Evolutionary conservation across 2,797 vertebrate genomes (phyloP).

Genomic region (Hipposideros larvatus): DNA sequence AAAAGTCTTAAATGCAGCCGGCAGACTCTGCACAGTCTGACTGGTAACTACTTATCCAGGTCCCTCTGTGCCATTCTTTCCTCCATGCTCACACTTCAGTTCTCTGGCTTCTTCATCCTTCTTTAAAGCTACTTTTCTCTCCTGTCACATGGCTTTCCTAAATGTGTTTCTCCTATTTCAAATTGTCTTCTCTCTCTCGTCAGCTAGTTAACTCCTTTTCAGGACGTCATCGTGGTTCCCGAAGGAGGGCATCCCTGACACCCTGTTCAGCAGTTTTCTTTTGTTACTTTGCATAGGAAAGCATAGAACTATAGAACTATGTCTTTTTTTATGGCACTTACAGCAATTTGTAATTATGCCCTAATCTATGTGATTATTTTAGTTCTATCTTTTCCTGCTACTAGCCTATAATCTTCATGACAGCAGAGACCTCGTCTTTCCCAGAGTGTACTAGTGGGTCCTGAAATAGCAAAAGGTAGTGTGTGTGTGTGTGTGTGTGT

Average conservation of each 20-base stretch:
- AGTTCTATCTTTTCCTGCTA: constrained; percentile 11
- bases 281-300: neutral
- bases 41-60: neutral
- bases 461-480: constrained; percentile 25
- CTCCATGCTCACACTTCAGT: neutral
- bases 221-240: neutral
- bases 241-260: neutral
- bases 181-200: neutral
- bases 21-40: neutral
- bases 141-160: neutral
- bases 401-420: neutral
- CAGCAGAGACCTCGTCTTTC: neutral
- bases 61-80: neutral
- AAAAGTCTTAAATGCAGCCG: neutral
- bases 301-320: neutral
- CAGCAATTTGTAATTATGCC: neutral
- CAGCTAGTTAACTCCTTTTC: neutral
- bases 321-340: neutral
- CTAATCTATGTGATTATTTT: constrained; percentile 18
- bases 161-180: neutral
- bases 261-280: neutral
- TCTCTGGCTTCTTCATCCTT: neutral
- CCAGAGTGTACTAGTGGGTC: neutral
- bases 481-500: neutral
- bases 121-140: neutral